Percentiles rank a stretch among this genome's conserved stretches.
phyloP scores from a whole-genome alignment of 2,113 vertebrate genomes.

The Phrynosoma blainvillii region DNA sequence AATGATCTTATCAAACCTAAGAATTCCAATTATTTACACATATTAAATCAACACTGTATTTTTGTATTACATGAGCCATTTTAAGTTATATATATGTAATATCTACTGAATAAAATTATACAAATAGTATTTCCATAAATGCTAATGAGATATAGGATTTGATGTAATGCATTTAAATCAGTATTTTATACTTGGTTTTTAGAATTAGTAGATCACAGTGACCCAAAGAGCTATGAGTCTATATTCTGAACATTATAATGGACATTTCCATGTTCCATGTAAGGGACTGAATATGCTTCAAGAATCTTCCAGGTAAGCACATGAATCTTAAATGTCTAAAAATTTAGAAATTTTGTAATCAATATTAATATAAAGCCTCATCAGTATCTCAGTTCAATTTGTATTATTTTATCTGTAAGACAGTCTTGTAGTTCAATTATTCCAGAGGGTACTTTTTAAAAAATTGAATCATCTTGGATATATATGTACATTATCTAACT shows the following conservation, averaged over 20 bases:
- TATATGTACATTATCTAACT: too few relatives aligned
- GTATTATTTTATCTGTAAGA: not conserved
- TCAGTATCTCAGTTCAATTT: not conserved
- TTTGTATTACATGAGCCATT: not conserved
- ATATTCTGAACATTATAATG: not conserved
- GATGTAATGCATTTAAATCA: not conserved
- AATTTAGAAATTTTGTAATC: not conserved
- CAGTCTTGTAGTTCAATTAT: not conserved
- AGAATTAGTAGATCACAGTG: too few relatives aligned
- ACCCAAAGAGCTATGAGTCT: too few relatives aligned
- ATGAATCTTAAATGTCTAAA: not conserved
- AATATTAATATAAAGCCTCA: not conserved
- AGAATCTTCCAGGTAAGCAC: too few relatives aligned
- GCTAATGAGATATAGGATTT: not conserved
- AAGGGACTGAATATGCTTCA: not conserved
- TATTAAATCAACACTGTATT: conserved; percentile 13
- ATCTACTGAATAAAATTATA: conserved; percentile 13
- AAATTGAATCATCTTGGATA: not conserved
- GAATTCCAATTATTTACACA: not conserved
- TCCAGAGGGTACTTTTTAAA: not conserved
- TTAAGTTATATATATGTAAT: not conserved
- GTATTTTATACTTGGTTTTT: not conserved
- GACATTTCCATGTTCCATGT: not conserved
- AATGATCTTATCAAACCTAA: conserved; percentile 13
- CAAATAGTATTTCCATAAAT: not conserved